phyloP scores from a whole-genome alignment of 2,797 vertebrate genomes.

The Cottoperca gobio region DNA sequence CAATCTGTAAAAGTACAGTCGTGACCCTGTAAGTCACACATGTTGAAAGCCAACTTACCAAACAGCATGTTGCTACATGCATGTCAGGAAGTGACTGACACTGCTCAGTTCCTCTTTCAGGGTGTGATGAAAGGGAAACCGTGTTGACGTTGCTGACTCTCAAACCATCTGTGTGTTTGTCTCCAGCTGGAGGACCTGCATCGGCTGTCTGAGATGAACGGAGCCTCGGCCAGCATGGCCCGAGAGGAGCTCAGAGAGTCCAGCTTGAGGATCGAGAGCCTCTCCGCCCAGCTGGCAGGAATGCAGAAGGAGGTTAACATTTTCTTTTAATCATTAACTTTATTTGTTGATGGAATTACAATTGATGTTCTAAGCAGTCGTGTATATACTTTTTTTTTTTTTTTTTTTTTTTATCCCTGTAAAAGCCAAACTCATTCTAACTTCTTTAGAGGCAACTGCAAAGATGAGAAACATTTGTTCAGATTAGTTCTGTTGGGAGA shows the following conservation, averaged over 20 bases:
- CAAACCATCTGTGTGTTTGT: conserved; percentile 15
- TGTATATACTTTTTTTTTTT: no score
- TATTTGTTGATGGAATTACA: neutral
- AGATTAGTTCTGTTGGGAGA: neutral
- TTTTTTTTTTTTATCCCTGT: no score
- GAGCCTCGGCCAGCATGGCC: conserved; percentile 82
- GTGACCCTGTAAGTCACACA: no score
- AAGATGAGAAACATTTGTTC: neutral
- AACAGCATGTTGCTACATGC: conserved; percentile 14
- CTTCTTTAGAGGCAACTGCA: neutral
- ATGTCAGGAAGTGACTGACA: conserved; percentile 60
- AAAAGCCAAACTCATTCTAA: no score
- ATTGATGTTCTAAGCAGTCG: neutral
- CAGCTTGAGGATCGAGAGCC: conserved; percentile 85
- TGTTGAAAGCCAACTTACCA: neutral
- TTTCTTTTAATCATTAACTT: neutral
- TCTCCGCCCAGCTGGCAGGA: conserved; percentile 85
- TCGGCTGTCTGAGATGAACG: conserved; percentile 88
- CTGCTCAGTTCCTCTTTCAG: conserved; percentile 56
- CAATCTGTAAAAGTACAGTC: neutral
- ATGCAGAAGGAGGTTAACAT: conserved; percentile 90
- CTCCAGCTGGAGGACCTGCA: conserved; percentile 90
- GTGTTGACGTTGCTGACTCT: neutral
- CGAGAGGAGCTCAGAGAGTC: conserved; percentile 92
- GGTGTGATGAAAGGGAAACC: neutral